These are phyloP conservation scores for Synanthedon tipuliformis DNA, from an alignment of 2,888 invertebrate species.

Conservation along the genomic window DNA sequence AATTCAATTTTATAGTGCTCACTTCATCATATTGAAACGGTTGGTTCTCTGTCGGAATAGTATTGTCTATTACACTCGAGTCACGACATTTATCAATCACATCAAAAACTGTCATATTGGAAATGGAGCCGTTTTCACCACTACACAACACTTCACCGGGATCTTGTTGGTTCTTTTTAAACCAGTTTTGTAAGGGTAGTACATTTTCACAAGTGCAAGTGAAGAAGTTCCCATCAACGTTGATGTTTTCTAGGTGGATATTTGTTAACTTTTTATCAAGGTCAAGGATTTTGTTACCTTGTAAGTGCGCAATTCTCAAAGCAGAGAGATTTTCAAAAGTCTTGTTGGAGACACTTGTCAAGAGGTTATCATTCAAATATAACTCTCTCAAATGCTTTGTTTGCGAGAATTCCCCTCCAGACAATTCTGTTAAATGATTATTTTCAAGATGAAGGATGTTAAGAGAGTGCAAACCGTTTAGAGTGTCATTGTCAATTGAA, in stretches of 20 bases:
- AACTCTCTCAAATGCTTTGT: constrained; percentile 80
- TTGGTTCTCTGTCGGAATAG: constrained; percentile 67
- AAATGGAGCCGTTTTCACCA: constrained; percentile 55
- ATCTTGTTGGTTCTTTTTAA: constrained; percentile 73
- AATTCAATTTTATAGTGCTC: constrained; percentile 74
- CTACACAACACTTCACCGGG: constrained; percentile 75
- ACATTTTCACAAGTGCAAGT: constrained; percentile 81
- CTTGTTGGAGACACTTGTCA: constrained; percentile 77
- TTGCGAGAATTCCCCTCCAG: constrained; percentile 84
- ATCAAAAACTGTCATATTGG: constrained; percentile 59
- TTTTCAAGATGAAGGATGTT: constrained; percentile 82
- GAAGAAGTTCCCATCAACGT: constrained; percentile 81
- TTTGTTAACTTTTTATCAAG: constrained; percentile 75
- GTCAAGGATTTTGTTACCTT: constrained; percentile 80
- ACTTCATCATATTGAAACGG: constrained; percentile 74
- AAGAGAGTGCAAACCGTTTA: constrained; percentile 80
- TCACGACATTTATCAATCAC: constrained; percentile 61
- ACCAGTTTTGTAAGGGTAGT: constrained; percentile 75
- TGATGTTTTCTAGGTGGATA: constrained; percentile 72
- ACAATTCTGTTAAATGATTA: constrained; percentile 77
- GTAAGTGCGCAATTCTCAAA: constrained; percentile 77
- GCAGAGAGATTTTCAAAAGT: constrained; percentile 80
- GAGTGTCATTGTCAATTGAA: constrained; percentile 80
- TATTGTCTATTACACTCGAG: constrained; percentile 64
- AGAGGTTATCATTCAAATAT: constrained; percentile 83